Conservation (phyloP, 2,888 invertebrate species). For the Ichneumoninae sp. region DNA sequence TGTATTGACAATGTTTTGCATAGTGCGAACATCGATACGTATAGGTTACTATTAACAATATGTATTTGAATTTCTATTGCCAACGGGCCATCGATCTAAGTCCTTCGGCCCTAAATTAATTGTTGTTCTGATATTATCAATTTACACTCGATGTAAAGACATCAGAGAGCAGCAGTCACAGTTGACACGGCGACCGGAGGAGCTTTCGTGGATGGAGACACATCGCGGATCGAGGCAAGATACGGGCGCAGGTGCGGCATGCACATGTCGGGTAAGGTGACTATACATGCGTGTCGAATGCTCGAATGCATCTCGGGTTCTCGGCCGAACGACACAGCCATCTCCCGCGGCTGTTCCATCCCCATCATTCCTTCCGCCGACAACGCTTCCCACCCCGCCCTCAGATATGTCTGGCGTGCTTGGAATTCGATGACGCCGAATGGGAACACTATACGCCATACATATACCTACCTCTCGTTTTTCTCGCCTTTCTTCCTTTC, state of each 20-base stretch:
- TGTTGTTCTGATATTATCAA: no score
- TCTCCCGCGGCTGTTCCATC: conserved; percentile 40
- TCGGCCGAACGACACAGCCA: conserved; percentile 43
- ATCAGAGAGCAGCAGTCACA: background rate
- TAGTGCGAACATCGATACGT: no score
- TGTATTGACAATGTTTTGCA: no score
- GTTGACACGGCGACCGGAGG: background rate
- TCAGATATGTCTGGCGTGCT: conserved; percentile 60
- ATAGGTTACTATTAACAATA: no score
- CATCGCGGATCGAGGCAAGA: conserved; percentile 35
- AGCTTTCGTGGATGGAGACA: conserved; percentile 10
- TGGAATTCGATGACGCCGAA: conserved; percentile 63
- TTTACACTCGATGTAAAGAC: no score
- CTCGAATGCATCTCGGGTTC: conserved; percentile 49
- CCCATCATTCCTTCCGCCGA: conserved; percentile 1
- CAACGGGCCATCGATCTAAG: no score
- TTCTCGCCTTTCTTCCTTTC: conserved; percentile 5
- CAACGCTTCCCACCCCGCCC: conserved; percentile 27
- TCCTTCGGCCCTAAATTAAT: no score
- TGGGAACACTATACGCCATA: conserved; percentile 34
- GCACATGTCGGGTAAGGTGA: conserved; percentile 21
- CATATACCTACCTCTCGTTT: conserved; percentile 22
- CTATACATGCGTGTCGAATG: conserved; percentile 49
- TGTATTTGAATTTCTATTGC: no score
- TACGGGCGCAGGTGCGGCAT: background rate